These are phyloP conservation scores for Callipepla squamata DNA, from an alignment of 2,113 vertebrate genomes.

Conservation along the genomic window DNA sequence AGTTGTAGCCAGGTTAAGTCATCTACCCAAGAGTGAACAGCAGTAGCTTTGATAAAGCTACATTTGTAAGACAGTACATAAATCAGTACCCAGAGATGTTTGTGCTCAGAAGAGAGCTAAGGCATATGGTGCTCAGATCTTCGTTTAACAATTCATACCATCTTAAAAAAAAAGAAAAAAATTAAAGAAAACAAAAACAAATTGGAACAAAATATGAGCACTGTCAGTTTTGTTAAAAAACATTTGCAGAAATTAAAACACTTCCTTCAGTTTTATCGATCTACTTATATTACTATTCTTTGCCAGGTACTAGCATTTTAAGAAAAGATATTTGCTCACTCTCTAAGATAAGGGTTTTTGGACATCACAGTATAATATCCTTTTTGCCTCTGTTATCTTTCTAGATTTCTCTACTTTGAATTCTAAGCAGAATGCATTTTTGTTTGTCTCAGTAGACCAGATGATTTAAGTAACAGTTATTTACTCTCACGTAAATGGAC, in stretches of 20 bases:
- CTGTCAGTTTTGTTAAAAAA: not conserved
- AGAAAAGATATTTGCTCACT: not conserved
- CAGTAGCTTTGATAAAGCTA: not conserved
- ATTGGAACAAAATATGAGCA: not conserved
- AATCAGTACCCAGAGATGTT: not conserved
- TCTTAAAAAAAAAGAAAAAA: not conserved
- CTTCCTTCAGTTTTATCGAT: not conserved
- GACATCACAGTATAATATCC: not conserved
- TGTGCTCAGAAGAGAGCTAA: constrained; percentile 4
- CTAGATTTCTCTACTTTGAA: not conserved
- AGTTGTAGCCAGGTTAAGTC: not conserved
- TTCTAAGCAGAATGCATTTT: not conserved
- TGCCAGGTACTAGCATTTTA: not conserved
- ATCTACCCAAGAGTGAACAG: not conserved
- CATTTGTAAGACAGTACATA: not conserved
- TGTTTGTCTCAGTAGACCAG: not conserved
- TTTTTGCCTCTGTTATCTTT: not conserved
- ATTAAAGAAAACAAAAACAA: not conserved
- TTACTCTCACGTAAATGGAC: constrained; percentile 55
- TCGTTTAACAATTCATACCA: not conserved
- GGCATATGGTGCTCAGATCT: not conserved
- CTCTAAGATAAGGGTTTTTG: not conserved
- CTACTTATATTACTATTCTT: not conserved
- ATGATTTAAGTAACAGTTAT: constrained; percentile 55
- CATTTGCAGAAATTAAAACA: not conserved